Evolutionary conservation across 2,113 vertebrate genomes (phyloP), one percentile per base, ranked within the genome.

Genomic region (Oryzias melastigma): DNA sequence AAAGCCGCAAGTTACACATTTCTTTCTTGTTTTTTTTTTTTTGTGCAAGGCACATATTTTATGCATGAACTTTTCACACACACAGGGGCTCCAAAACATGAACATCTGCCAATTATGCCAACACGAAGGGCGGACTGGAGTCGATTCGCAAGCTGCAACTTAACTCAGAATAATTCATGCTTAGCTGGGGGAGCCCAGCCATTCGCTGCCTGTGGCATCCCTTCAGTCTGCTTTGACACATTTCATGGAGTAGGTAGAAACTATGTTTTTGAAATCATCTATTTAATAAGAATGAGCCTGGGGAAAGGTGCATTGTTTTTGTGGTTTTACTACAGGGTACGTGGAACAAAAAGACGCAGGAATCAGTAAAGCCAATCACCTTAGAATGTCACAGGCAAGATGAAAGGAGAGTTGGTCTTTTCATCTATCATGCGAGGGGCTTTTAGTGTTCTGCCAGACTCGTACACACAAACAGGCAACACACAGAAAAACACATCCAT

Each of bases 101-200:
- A 84, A 77, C 81, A 81, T 84, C 83, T 84, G 86, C 83, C 86
- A 88, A 86, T 87, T 88, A 87, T 80, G 49, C 62, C 73, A 67
- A 82, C 70, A 74, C 41, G 48, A 53, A 75, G 70, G 71, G 74
- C 70, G 44, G 71, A 82, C 66, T 80, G 15, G 25, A 65, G 66
- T 59, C 48, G 65, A 71, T 65, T 84, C 71, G 67, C 75, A 86
- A 87, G 77, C 47, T 61, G 58, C 20, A 62, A 74, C 76, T 82
- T 78, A 78, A 79, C 73, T 82, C 59, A 41, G 82, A 88, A 87
- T 86, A 71, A 88, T 88, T 87, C 73, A 85, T 82, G 78, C 46
- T 58, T 51, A 59, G 42, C 22, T 73, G 56, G 3, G 40, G 65
- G 59, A 66, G 75, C 49, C 54, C 29, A 2, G 52, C 59, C 43